Percentiles rank a stretch among this genome's conserved stretches.
phyloP scores from a whole-genome alignment of 2,888 invertebrate genomes.

The Dicranocentrus wangi region DNA sequence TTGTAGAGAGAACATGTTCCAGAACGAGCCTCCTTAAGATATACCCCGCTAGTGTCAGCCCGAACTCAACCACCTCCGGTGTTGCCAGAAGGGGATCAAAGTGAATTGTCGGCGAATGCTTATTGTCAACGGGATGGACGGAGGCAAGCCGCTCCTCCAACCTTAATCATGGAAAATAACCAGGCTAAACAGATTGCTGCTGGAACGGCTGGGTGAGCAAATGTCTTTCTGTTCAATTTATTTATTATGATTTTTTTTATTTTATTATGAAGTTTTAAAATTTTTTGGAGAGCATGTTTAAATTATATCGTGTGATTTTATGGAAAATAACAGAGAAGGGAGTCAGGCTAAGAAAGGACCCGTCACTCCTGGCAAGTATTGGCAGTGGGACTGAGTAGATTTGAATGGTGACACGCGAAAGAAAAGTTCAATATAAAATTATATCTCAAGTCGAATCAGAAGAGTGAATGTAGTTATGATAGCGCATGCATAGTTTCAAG shows the following conservation, averaged over 20 bases:
- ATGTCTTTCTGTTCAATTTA: too few relatives aligned
- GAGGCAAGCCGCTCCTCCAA: slow-evolving; percentile 84
- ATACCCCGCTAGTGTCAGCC: slow-evolving; percentile 80
- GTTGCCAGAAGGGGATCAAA: slow-evolving; percentile 84
- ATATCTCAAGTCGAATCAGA: too few relatives aligned
- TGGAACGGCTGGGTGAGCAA: slow-evolving; percentile 40
- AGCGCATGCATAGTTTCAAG: too few relatives aligned
- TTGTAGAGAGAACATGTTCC: slow-evolving; percentile 78
- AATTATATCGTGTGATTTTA: too few relatives aligned
- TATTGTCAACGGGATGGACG: slow-evolving; percentile 89
- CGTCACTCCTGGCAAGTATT: slow-evolving; percentile 66
- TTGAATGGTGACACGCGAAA: too few relatives aligned
- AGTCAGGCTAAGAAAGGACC: too few relatives aligned
- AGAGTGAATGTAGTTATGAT: too few relatives aligned
- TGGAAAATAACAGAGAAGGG: too few relatives aligned
- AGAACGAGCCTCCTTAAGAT: slow-evolving; percentile 79
- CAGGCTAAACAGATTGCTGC: slow-evolving; percentile 54
- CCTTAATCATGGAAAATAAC: slow-evolving; percentile 76
- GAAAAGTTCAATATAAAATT: too few relatives aligned
- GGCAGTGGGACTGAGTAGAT: slow-evolving; percentile 47
- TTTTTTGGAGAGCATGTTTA: neutral
- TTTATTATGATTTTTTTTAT: neutral
- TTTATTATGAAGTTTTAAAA: neutral
- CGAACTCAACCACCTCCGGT: slow-evolving; percentile 88
- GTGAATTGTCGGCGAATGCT: slow-evolving; percentile 87